Conservation (phyloP, 2,113 vertebrate species). For the Copsychus sechellarum region DNA sequence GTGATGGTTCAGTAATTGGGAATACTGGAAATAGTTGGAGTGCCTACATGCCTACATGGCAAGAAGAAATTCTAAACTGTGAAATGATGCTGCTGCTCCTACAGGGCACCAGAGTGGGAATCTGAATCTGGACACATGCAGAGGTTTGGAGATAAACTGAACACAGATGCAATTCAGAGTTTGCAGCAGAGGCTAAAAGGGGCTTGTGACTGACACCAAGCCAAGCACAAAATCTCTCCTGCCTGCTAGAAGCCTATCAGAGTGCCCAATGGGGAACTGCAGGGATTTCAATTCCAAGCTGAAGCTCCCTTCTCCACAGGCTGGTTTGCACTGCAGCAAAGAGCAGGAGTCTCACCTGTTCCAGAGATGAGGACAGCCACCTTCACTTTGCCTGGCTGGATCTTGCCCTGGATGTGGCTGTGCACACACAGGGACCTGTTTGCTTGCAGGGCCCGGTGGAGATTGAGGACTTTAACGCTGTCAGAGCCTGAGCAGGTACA, state of each 20-base stretch:
- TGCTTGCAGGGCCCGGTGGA: conserved; percentile 65
- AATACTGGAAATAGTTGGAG: not conserved
- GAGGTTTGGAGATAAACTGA: not conserved
- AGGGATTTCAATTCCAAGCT: not conserved
- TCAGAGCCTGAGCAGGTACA: conserved; percentile 55
- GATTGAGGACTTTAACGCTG: conserved; percentile 69
- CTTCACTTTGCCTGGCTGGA: conserved; percentile 73
- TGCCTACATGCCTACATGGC: not conserved
- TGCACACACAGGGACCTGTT: conserved; percentile 12
- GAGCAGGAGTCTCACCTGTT: conserved; percentile 78
- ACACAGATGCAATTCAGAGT: not conserved
- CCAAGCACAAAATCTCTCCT: not conserved
- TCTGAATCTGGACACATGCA: not conserved
- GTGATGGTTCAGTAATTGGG: not conserved
- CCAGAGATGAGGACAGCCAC: conserved; percentile 95
- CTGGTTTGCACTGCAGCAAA: not conserved
- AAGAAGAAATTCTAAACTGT: not conserved
- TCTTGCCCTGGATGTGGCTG: conserved; percentile 32
- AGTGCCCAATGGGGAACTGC: not conserved
- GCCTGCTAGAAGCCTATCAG: not conserved
- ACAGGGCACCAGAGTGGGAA: not conserved
- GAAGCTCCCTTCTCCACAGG: not conserved
- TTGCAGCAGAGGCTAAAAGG: not conserved
- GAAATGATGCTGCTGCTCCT: not conserved
- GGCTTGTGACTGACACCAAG: not conserved